These are phyloP conservation scores for Panthera leo DNA, from an alignment of 2,113 vertebrate genomes.

Conservation along the genomic window DNA sequence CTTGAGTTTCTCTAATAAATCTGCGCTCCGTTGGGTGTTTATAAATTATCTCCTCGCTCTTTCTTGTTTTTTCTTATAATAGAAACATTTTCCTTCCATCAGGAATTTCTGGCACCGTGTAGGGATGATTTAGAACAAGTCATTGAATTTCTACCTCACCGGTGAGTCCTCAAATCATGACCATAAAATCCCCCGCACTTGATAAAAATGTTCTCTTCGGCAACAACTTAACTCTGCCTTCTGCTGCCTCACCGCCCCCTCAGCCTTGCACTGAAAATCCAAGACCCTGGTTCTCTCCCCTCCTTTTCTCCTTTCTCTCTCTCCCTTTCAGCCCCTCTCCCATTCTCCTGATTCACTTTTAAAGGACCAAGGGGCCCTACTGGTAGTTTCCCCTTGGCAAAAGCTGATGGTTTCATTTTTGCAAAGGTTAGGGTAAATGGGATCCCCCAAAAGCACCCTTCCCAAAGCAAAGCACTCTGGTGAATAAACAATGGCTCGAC, in stretches of 20 bases:
- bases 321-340: background rate
- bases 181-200: slow-evolving; percentile 76
- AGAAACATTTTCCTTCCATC: slow-evolving; percentile 87
- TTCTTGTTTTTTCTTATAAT: slow-evolving; percentile 77
- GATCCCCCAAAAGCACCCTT: background rate
- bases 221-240: slow-evolving; percentile 46
- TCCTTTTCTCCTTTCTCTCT: background rate
- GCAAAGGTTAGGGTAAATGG: background rate
- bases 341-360: slow-evolving; percentile 6
- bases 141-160: slow-evolving; percentile 78
- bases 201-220: slow-evolving; percentile 76
- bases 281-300: background rate
- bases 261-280: background rate
- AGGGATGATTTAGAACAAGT: slow-evolving; percentile 83
- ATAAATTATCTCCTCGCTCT: slow-evolving; percentile 82
- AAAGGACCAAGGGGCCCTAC: background rate
- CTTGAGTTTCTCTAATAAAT: slow-evolving; percentile 83
- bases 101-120: slow-evolving; percentile 71
- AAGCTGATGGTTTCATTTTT: slow-evolving; percentile 33
- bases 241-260: background rate
- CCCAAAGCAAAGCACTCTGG: background rate
- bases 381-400: background rate
- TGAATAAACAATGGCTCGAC: background rate
- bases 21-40: slow-evolving; percentile 82
- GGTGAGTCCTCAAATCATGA: slow-evolving; percentile 73